Evolutionary conservation across 2,113 vertebrate genomes (phyloP).

Genomic region (Ochotona princeps): DNA sequence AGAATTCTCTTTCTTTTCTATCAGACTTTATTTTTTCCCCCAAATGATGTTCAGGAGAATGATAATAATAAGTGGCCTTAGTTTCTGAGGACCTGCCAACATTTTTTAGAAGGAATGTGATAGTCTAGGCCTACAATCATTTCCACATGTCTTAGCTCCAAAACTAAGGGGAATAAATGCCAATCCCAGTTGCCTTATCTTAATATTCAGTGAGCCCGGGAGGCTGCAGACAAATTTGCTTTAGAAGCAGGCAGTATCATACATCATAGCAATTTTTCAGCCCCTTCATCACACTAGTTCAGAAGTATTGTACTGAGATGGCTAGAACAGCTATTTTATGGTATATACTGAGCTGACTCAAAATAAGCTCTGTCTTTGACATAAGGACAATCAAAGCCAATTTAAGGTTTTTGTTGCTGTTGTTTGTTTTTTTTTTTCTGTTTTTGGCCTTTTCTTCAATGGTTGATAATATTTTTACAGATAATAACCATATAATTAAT

Average conservation of each 20-base stretch:
- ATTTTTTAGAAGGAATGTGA: conserved; percentile 75
- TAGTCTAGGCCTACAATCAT: conserved; percentile 73
- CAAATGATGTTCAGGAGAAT: conserved; percentile 72
- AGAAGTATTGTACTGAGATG: conserved; percentile 66
- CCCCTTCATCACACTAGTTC: conserved; percentile 74
- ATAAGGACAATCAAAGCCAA: conserved; percentile 61
- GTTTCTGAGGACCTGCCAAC: conserved; percentile 76
- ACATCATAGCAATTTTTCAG: conserved; percentile 75
- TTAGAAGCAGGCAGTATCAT: conserved; percentile 76
- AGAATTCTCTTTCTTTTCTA: conserved; percentile 64
- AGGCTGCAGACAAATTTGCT: conserved; percentile 81
- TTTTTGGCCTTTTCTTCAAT: conserved; percentile 62
- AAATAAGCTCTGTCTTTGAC: conserved; percentile 75
- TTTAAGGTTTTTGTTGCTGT: not conserved
- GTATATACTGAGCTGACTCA: conserved; percentile 55
- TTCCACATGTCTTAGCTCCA: conserved; percentile 74
- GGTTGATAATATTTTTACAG: conserved; percentile 75
- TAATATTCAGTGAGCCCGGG: conserved; percentile 72
- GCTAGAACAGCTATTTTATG: conserved; percentile 63
- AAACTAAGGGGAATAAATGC: conserved; percentile 56
- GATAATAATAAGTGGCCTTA: conserved; percentile 74
- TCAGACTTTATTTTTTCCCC: conserved; percentile 62
- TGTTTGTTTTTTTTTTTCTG: too few relatives aligned
- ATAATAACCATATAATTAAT: conserved; percentile 70
- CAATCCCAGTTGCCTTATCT: conserved; percentile 75